phyloP scores from a whole-genome alignment of 2,888 invertebrate genomes.

The Philereme transversata region DNA sequence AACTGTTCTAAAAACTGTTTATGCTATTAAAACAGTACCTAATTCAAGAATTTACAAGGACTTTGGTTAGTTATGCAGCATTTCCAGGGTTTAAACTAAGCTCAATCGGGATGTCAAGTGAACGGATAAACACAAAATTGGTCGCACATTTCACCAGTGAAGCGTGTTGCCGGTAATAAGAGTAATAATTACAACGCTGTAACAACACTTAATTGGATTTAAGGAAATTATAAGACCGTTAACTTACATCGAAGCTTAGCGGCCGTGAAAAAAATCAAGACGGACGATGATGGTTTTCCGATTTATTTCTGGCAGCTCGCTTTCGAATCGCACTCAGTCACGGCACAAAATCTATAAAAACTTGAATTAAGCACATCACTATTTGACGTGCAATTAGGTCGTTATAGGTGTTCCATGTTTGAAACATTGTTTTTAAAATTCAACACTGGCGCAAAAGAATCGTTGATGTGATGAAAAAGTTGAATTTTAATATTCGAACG shows the following conservation, averaged over 20 bases:
- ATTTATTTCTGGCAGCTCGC: slow-evolving; percentile 52
- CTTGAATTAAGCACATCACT: slow-evolving; percentile 38
- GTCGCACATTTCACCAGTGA: slow-evolving; percentile 56
- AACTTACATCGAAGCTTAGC: slow-evolving; percentile 55
- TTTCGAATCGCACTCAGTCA: slow-evolving; percentile 47
- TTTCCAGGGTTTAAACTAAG: slow-evolving; percentile 7
- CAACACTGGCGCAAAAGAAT: slow-evolving; percentile 31
- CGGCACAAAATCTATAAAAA: slow-evolving; percentile 39
- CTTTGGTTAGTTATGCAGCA: slow-evolving; percentile 6
- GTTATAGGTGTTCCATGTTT: slow-evolving; percentile 33
- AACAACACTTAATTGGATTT: slow-evolving; percentile 72
- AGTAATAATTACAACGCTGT: slow-evolving; percentile 65
- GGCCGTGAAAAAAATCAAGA: slow-evolving; percentile 59
- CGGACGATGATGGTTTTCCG: slow-evolving; percentile 61
- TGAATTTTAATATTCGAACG: slow-evolving; percentile 30
- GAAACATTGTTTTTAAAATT: slow-evolving; percentile 34
- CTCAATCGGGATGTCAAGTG: slow-evolving; percentile 26
- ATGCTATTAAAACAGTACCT: slow-evolving; percentile 9
- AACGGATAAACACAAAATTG: slow-evolving; percentile 33
- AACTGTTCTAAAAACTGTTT: slow-evolving; percentile 1
- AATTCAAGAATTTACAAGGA: slow-evolving; percentile 7
- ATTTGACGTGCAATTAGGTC: slow-evolving; percentile 44
- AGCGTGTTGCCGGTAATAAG: slow-evolving; percentile 62
- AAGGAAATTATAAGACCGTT: slow-evolving; percentile 62
- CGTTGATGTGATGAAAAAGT: slow-evolving; percentile 26